Evolutionary conservation across 2,113 vertebrate genomes (phyloP).

Genomic region (Misgurnus anguillicaudatus): DNA sequence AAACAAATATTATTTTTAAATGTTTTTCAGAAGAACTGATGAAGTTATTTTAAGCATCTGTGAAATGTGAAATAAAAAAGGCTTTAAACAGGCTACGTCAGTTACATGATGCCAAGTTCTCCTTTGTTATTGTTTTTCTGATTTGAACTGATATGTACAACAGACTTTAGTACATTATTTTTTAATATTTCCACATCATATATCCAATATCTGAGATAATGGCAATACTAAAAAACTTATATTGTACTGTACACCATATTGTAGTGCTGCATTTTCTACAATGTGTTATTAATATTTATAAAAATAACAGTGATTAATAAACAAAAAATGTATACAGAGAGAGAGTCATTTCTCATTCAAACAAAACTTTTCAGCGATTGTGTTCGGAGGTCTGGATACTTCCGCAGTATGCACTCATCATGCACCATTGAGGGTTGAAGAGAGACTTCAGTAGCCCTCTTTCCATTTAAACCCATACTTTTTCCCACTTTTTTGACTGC

Average conservation of each 20-base stretch:
- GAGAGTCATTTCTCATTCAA: background rate
- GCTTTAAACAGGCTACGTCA: too few species aligned
- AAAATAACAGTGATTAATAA: too few species aligned
- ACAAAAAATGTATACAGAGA: background rate
- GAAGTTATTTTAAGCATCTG: too few species aligned
- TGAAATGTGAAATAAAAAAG: too few species aligned
- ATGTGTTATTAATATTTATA: background rate
- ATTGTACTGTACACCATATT: too few species aligned
- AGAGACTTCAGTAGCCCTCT: constrained; percentile 12
- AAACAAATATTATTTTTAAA: background rate
- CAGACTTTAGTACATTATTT: too few species aligned
- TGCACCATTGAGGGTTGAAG: background rate
- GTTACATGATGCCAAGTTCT: background rate
- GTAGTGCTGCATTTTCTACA: too few species aligned
- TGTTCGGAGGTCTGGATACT: background rate
- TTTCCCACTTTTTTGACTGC: constrained; percentile 24
- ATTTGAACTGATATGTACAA: too few species aligned
- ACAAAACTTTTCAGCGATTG: background rate
- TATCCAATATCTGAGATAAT: too few species aligned
- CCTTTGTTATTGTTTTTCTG: too few species aligned
- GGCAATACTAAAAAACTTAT: too few species aligned
- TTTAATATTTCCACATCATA: too few species aligned
- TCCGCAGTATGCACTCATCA: background rate
- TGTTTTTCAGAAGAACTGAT: background rate
- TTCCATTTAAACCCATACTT: background rate